Conservation (phyloP, 2,888 invertebrate species). For the Cerastis leucographa region DNA sequence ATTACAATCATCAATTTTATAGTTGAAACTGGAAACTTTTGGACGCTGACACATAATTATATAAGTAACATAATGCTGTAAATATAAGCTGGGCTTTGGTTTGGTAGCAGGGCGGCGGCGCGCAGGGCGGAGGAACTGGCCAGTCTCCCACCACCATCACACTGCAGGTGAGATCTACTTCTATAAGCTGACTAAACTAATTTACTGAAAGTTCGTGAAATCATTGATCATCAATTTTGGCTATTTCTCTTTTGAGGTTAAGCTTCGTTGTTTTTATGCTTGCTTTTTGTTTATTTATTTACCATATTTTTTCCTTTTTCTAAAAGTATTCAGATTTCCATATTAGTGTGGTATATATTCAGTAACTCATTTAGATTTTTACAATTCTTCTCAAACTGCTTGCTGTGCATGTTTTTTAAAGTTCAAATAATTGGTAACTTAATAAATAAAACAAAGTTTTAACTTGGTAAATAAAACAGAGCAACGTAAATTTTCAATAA, state of each 20-base stretch:
- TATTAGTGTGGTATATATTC: too few relatives aligned
- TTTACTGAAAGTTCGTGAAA: too few relatives aligned
- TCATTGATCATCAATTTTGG: too few relatives aligned
- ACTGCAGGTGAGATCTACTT: constrained; percentile 80
- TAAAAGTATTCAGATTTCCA: too few relatives aligned
- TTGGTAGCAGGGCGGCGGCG: constrained; percentile 82
- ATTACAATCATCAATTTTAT: too few relatives aligned
- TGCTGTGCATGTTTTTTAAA: neutral
- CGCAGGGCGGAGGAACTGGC: constrained; percentile 76
- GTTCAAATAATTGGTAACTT: neutral
- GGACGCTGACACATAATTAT: too few relatives aligned
- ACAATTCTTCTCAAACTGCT: too few relatives aligned
- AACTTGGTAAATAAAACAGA: neutral
- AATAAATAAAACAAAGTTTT: neutral
- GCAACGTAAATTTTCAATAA: too few relatives aligned
- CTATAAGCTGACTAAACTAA: neutral
- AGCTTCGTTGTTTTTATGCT: neutral
- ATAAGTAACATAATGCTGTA: constrained; percentile 66
- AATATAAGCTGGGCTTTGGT: constrained; percentile 77
- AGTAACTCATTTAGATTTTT: too few relatives aligned
- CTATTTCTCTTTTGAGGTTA: constrained; percentile 4
- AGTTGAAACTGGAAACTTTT: too few relatives aligned
- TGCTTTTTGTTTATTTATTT: neutral
- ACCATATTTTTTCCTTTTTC: too few relatives aligned
- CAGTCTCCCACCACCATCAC: constrained; percentile 85